phyloP scores from a whole-genome alignment of 30 jellyfish, hydroid and myxozoan genomes.

The Nemopilema nomurai region DNA sequence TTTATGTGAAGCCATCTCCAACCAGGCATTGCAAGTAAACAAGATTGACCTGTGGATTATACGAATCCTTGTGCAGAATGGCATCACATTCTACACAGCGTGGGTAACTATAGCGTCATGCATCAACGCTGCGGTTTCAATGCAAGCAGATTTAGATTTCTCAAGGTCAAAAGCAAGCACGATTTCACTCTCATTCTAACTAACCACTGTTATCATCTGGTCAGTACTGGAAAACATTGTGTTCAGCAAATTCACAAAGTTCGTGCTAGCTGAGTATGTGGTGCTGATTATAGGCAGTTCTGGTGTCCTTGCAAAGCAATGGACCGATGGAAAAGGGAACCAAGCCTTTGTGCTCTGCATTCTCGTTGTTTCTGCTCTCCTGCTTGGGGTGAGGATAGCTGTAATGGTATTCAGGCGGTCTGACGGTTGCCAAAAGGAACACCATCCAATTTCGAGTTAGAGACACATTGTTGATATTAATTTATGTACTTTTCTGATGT shows the following conservation, averaged over 20 bases:
- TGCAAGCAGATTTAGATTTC: constrained; percentile 11
- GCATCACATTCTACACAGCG: constrained; percentile 49
- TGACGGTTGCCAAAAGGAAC: neutral
- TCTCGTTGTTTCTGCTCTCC: constrained; percentile 13
- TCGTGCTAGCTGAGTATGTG: constrained; percentile 15
- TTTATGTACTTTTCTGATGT: no score
- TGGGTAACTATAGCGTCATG: constrained; percentile 57
- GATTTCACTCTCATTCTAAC: constrained; percentile 42
- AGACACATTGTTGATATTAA: no score
- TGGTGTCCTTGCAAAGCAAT: constrained; percentile 46
- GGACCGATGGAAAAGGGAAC: constrained; percentile 63
- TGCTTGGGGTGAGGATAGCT: constrained; percentile 25
- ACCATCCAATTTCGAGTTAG: neutral
- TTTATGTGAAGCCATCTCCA: constrained; percentile 9
- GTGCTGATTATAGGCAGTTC: constrained; percentile 31
- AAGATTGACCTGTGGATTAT: constrained; percentile 44
- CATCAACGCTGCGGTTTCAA: constrained; percentile 35
- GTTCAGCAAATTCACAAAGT: constrained; percentile 8
- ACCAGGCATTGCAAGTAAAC: neutral
- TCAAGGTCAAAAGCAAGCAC: constrained; percentile 21
- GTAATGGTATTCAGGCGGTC: neutral
- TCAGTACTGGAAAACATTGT: constrained; percentile 44
- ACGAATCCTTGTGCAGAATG: constrained; percentile 39
- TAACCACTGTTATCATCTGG: constrained; percentile 46
- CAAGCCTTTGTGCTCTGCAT: constrained; percentile 42